phyloP scores from a whole-genome alignment of 1,140 invertebrate species.

The Drosophila navojoa region DNA sequence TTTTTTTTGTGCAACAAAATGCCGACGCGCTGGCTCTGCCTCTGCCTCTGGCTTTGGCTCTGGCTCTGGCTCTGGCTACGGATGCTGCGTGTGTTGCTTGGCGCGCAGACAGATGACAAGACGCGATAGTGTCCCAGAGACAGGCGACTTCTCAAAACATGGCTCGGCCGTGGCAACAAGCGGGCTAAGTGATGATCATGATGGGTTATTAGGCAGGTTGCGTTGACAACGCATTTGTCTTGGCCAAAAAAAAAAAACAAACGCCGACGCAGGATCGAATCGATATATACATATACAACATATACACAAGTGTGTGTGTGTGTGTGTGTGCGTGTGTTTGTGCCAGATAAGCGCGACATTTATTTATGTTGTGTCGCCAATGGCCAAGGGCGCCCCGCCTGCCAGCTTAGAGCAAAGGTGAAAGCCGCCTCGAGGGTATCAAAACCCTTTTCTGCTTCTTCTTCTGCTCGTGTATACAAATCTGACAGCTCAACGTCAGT shows the following conservation, averaged over 20 bases:
- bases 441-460: slow-evolving; percentile 2
- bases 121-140: slow-evolving; percentile 67
- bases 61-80: slow-evolving; percentile 3
- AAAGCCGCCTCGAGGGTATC: slow-evolving; percentile 40
- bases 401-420: slow-evolving; percentile 22
- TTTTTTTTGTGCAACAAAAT: slow-evolving; percentile 74
- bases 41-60: not conserved
- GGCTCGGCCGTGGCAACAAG: slow-evolving; percentile 6
- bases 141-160: not conserved
- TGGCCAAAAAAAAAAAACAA: slow-evolving; percentile 38
- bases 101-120: slow-evolving; percentile 76
- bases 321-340: slow-evolving; percentile 24
- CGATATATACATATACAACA: too few species aligned
- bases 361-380: slow-evolving; percentile 73
- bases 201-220: slow-evolving; percentile 82
- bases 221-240: slow-evolving; percentile 82
- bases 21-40: slow-evolving; percentile 45
- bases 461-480: not conserved
- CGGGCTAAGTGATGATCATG: slow-evolving; percentile 79
- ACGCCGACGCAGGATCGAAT: slow-evolving; percentile 70
- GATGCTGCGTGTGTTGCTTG: slow-evolving; percentile 58
- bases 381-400: slow-evolving; percentile 42
- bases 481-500: slow-evolving; percentile 47
- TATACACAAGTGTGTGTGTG: slow-evolving; percentile 1
- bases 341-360: slow-evolving; percentile 75